Base-by-base conservation (phyloP, 2,797 vertebrate genomes). In the Falco cherrug region DNA sequence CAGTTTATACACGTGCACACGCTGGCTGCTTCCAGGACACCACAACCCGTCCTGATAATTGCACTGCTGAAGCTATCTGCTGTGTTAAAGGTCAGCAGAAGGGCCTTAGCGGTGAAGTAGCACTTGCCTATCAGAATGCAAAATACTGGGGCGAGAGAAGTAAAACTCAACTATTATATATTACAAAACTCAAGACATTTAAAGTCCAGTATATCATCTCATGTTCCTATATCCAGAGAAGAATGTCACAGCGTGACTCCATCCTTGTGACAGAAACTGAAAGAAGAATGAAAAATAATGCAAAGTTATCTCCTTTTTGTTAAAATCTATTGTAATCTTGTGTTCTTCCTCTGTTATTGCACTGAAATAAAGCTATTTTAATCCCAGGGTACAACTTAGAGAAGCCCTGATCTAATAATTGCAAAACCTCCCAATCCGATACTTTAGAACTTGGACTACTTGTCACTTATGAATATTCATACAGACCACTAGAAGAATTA, bases 211-310 rank as follows among this genome's bases (percentile, higher is more conserved):
- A 57, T 96, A 97, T 97, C 97, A 97, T 98, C 97, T 97, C 96
- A 94, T 97, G 97, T 98, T 97, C 97, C 97, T 96, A 97, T 97
- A 98, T 95, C 92, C 70, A 95, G 96, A 97, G 90, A 93, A 98
- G 97, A 98, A 98, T 96, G 97, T 96, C 97, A 97, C 97, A 98
- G 98, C 97, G 80, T 97, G 98, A 93, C 86, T 97, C 97, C 96
- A 39, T 97, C 94, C 93, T 97, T 31, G 2, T 95, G 92, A 97
- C 47, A 81, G 98, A 98, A 95, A 90, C 85, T 96, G 91, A 82
- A 97, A 96, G 96, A 97, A 98, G 96, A 98, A 98, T 97, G 90
- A 97, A 98, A 98, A 98, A 98, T 97, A 98, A 98, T 98, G 98
- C 97, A 98, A 98, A 98, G 97, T 98, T 97, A 97, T 96, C 76